These are phyloP conservation scores for Hypomecis punctinalis DNA, from an alignment of 2,888 invertebrate species.

Conservation along the genomic window DNA sequence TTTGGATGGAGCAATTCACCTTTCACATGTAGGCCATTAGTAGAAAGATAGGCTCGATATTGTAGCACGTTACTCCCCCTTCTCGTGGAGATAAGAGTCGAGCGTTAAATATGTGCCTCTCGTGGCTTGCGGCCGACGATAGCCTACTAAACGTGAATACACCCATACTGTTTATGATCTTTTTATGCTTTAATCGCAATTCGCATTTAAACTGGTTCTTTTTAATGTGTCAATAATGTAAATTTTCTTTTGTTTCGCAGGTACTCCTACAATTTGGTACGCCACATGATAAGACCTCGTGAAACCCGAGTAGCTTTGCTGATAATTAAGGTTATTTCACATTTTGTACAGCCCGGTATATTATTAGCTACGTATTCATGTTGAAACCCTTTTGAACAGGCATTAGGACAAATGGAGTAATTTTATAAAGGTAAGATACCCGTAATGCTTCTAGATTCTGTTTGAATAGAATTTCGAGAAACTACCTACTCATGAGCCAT, in stretches of 20 bases:
- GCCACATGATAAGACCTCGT: background rate
- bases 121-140: conserved; percentile 63
- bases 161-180: conserved; percentile 50
- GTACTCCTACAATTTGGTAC: conserved; percentile 36
- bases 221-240: conserved; percentile 35
- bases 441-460: conserved; percentile 13
- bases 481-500: conserved; percentile 1
- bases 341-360: background rate
- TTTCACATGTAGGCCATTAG: conserved; percentile 81
- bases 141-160: conserved; percentile 58
- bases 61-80: conserved; percentile 65
- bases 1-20: conserved; percentile 75
- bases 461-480: conserved; percentile 8
- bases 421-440: conserved; percentile 23
- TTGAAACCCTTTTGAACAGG: conserved; percentile 1
- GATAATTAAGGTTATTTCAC: conserved; percentile 1
- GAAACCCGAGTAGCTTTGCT: background rate
- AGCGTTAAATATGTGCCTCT: conserved; percentile 74
- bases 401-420: conserved; percentile 4
- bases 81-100: conserved; percentile 71
- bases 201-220: conserved; percentile 41
- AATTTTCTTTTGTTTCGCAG: conserved; percentile 50
- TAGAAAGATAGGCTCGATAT: conserved; percentile 77
- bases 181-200: conserved; percentile 51
- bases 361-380: background rate